Evolutionary conservation across 2,797 vertebrate genomes (phyloP).

Genomic region (Schizopygopsis pylzovi): DNA sequence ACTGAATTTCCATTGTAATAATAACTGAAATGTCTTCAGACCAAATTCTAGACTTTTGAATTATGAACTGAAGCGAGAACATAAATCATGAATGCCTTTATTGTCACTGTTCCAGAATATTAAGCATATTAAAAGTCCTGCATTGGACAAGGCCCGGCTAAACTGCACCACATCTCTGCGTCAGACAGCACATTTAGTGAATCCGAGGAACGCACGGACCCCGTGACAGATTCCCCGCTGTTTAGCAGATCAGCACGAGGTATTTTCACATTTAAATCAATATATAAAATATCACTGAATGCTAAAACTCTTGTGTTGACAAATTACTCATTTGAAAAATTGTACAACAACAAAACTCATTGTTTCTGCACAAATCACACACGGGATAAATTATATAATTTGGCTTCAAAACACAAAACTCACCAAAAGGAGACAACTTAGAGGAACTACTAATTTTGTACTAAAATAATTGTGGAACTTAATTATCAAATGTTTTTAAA

Average conservation of each 20-base stretch:
- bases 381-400: neutral
- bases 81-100: neutral
- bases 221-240: neutral
- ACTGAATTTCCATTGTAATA: neutral
- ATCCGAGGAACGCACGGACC: neutral
- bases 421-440: neutral
- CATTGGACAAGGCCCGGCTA: neutral
- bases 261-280: slow-evolving; percentile 5
- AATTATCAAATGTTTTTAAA: neutral
- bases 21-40: neutral
- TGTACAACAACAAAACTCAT: neutral
- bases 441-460: neutral
- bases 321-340: neutral
- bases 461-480: neutral
- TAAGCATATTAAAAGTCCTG: neutral
- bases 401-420: neutral
- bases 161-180: neutral
- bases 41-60: neutral
- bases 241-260: neutral
- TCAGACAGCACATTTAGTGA: neutral
- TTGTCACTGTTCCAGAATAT: neutral
- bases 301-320: neutral
- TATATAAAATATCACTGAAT: neutral
- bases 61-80: neutral
- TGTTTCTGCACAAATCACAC: neutral